phyloP scores from a whole-genome alignment of 2,797 vertebrate genomes.

The Mastacembelus armatus region DNA sequence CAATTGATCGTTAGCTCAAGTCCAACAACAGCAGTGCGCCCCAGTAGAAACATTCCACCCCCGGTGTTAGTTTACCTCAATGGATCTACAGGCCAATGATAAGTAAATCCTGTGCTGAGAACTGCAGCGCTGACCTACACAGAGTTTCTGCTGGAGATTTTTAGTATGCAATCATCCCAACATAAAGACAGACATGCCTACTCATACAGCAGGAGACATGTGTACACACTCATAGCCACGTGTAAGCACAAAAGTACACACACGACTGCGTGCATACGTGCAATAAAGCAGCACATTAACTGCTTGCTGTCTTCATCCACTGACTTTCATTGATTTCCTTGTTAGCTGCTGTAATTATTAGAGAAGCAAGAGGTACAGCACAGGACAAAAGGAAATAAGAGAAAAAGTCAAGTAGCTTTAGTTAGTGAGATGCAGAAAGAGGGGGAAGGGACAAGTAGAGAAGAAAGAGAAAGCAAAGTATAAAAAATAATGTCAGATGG shows the following conservation, averaged over 20 bases:
- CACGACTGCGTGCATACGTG: not conserved
- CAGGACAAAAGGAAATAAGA: not conserved
- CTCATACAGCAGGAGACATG: not conserved
- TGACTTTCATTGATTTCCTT: slow-evolving; percentile 46
- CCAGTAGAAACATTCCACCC: slow-evolving; percentile 2
- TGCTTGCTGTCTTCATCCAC: slow-evolving; percentile 12
- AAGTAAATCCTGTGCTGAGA: slow-evolving; percentile 13
- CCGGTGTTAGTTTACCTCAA: slow-evolving; percentile 2
- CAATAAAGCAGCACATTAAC: slow-evolving; percentile 20
- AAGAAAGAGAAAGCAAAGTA: not conserved
- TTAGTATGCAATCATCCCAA: too few relatives aligned
- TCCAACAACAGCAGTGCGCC: not conserved
- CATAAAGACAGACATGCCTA: not conserved
- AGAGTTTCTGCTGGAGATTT: slow-evolving; percentile 9
- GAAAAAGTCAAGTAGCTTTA: too few relatives aligned
- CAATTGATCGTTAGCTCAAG: slow-evolving; percentile 8
- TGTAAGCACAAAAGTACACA: not conserved
- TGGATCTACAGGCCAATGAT: not conserved
- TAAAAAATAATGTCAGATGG: slow-evolving; percentile 28
- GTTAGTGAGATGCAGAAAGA: slow-evolving; percentile 12
- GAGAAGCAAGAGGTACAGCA: slow-evolving; percentile 9
- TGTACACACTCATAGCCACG: not conserved
- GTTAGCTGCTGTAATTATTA: slow-evolving; percentile 53
- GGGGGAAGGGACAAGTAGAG: slow-evolving; percentile 12
- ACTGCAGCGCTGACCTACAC: slow-evolving; percentile 6